Evolutionary conservation across 30 jellyfish, hydroid and myxozoan species (phyloP), one percentile per base, ranked within the genome.

Genomic region (Nemopilema nomurai): DNA sequence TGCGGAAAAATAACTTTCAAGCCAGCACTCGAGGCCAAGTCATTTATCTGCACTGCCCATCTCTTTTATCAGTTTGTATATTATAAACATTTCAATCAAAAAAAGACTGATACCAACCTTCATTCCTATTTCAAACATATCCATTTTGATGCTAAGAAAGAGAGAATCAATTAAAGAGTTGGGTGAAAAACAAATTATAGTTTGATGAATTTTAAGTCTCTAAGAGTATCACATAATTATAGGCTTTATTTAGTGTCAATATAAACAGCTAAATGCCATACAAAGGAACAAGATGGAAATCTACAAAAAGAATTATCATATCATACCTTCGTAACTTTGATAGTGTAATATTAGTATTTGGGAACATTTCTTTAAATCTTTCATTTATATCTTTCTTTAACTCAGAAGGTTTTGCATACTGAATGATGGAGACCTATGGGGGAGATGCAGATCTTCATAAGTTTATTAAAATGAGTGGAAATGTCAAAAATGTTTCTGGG

Each of bases 321-420:
- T 18, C 87, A 23, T 49, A 91, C 98, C 98, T 92, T 82, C 97
- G 71, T 28, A 92, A 81, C 67, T 92, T 92, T 23, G 98, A 69
- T 27, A 92, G 72, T 0, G 98, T 92, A 1, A 92, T 87, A 31
- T 91, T 76, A 20, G 82, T 65, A 65, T 88, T 85, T 41, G 98
- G 97, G 82, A 81, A 88, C 22, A 64, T 87, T 76, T 92, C 98
- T 87, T 78, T 82, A 87, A 92, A 92, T 28, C 92, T 57, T 71
- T 77, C 97, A 71, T 92, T 92, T 53, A 92, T 88, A 72, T 92
- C 96, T 68, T 84, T 81, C 69, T 92, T 92, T 13, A 92, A 68
- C 74, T 87, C 98, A 0, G 97, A 83, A 17, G 98, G 97, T 80
- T 92, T 92, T 28, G 97, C 98, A 79, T 87, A 92, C 50, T 82